phyloP scores from a whole-genome alignment of 2,797 vertebrate genomes.

The Bufotes viridis region DNA sequence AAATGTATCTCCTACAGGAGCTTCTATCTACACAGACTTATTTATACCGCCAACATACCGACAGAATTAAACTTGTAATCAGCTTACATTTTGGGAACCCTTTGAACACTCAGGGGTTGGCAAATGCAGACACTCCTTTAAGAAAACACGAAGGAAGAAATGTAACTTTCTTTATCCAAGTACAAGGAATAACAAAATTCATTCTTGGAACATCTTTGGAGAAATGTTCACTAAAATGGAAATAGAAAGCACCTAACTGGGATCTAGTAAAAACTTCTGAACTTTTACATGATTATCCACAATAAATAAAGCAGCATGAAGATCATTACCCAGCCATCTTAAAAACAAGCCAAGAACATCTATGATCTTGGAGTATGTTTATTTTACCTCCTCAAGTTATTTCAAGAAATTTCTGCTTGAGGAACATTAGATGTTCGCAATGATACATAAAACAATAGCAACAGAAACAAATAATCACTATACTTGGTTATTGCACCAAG shows the following conservation, averaged over 20 bases:
- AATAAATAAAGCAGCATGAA: slow-evolving; percentile 9
- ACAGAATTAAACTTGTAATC: no score
- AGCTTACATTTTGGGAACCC: no score
- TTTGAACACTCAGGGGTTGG: no score
- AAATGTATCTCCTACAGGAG: not conserved
- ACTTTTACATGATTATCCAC: not conserved
- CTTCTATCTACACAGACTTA: not conserved
- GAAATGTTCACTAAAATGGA: not conserved
- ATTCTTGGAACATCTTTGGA: not conserved
- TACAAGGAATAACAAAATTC: not conserved
- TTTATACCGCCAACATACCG: not conserved
- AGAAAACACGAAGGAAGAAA: not conserved
- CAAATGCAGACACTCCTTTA: not conserved
- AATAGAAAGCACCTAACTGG: not conserved
- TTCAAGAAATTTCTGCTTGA: not conserved
- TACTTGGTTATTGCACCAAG: not conserved
- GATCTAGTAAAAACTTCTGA: not conserved
- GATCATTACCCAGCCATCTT: slow-evolving; percentile 2
- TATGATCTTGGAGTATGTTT: not conserved
- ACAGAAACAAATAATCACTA: not conserved
- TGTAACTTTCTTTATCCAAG: not conserved
- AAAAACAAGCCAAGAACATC: not conserved
- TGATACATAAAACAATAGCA: not conserved
- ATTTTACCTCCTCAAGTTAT: slow-evolving; percentile 10
- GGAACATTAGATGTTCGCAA: not conserved